phyloP scores from a whole-genome alignment of 2,888 invertebrate genomes.

The Plagodis dolabraria region DNA sequence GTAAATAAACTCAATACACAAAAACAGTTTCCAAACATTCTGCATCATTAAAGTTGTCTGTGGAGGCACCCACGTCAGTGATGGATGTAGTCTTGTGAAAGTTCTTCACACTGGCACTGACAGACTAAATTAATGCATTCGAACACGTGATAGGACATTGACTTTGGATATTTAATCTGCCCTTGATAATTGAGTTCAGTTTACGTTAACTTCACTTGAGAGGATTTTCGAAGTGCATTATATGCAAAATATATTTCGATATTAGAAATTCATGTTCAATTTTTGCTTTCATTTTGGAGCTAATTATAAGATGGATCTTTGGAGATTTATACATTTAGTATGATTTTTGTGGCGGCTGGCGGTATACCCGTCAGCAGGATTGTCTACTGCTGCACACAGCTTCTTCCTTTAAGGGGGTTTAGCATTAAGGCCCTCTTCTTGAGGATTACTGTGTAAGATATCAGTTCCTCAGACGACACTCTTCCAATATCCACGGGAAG shows the following conservation, averaged over 20 bases:
- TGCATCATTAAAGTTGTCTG: slow-evolving; percentile 20
- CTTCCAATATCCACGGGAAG: no score
- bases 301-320: no score
- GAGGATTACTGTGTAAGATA: no score
- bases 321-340: no score
- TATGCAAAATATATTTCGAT: slow-evolving; percentile 8
- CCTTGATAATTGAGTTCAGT: slow-evolving; percentile 26
- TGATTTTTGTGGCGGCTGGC: no score
- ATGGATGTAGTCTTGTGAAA: slow-evolving; percentile 34
- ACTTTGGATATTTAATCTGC: slow-evolving; percentile 29
- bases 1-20: slow-evolving; percentile 15
- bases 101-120: slow-evolving; percentile 32
- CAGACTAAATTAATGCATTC: slow-evolving; percentile 33
- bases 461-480: no score
- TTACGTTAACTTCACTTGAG: neutral
- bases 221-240: no score
- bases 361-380: no score
- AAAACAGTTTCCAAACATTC: slow-evolving; percentile 1
- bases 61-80: slow-evolving; percentile 28
- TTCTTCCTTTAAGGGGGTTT: no score
- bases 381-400: no score
- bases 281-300: no score
- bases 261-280: neutral
- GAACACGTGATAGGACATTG: slow-evolving; percentile 27
- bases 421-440: no score